Base-by-base conservation (phyloP, 2,888 invertebrate species). In the Baronia brevicornis region DNA sequence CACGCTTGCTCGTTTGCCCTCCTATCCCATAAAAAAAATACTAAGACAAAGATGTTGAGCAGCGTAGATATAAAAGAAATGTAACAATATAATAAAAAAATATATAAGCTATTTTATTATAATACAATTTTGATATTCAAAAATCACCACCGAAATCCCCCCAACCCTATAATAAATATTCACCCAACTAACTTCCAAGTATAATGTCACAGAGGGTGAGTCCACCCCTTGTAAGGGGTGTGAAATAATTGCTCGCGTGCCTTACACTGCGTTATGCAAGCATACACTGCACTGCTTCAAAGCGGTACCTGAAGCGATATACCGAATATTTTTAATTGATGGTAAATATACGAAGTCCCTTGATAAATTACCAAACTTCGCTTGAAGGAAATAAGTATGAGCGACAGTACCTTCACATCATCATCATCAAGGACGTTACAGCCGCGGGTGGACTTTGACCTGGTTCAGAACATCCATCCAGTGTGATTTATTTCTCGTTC, bases 221-320 rank as follows among this genome's bases (percentile, higher is more conserved):
- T 49, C 21, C 52, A 53, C 58, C 62, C 64, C 48, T 40, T 7
- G 33, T 37, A 36, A 47, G 58, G 70, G 75, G 75, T 69, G 64
- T 56, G 54, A 55, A 63, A 67, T 77, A 75, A 78, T 74, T 71
- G 69, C 55, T 68, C 60, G 57, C 68, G 62, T 67, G 61, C 51
- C 12, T 7, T 24, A 30, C 36, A 35, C 31, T 38, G 37, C 48
- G 52, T 47, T 43, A 26, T 31, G 23, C 35, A 27, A 22, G 25
- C 36, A 36, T 42, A 38, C 44, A 30, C 22, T 28, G 21, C 9
- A 14, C 21, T 26, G 33, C 28, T 42, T 26, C 43, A 36, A 33
- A 25, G 32, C 35, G 22, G 28, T 20, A 26, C 31, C 22, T 40
- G 23, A 28, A 11, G 10, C 8, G n/a, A 26, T 10, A 28, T 22